A percentile compares a stretch with the other conserved stretches of the same genome.
Conservation (phyloP, 2,888 invertebrate genomes). For the Andrena bucephala region DNA sequence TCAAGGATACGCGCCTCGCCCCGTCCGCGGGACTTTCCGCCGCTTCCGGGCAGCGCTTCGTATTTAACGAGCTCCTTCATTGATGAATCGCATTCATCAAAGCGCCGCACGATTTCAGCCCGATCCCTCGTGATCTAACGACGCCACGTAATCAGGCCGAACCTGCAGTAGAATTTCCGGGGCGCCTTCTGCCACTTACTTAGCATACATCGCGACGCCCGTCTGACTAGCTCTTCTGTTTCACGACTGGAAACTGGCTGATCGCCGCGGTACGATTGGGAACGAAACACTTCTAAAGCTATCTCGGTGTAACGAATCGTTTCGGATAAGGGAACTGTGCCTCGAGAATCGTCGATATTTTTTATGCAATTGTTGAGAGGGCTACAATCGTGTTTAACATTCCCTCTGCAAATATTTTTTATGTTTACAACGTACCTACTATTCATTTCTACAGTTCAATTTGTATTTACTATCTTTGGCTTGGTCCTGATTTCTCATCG, state of each 20-base stretch:
- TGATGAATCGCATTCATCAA: conserved; percentile 78
- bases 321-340: no score
- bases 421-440: no score
- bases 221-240: conserved; percentile 32
- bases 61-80: conserved; percentile 79
- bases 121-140: conserved; percentile 58
- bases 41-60: conserved; percentile 47
- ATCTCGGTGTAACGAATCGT: neutral
- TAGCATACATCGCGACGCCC: conserved; percentile 43
- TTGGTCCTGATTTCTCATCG: no score
- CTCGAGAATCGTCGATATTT: no score
- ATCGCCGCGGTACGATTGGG: conserved; percentile 3
- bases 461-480: no score
- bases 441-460: no score
- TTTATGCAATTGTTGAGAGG: no score
- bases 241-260: conserved; percentile 15
- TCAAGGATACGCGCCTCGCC: conserved; percentile 48
- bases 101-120: conserved; percentile 56
- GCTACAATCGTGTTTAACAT: no score
- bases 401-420: no score
- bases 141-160: conserved; percentile 51
- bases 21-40: conserved; percentile 46
- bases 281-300: neutral
- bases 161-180: conserved; percentile 42
- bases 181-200: conserved; percentile 47